Evolutionary conservation across 2,888 invertebrate genomes (phyloP).

Genomic region (Meiosimyza platycephala): DNA sequence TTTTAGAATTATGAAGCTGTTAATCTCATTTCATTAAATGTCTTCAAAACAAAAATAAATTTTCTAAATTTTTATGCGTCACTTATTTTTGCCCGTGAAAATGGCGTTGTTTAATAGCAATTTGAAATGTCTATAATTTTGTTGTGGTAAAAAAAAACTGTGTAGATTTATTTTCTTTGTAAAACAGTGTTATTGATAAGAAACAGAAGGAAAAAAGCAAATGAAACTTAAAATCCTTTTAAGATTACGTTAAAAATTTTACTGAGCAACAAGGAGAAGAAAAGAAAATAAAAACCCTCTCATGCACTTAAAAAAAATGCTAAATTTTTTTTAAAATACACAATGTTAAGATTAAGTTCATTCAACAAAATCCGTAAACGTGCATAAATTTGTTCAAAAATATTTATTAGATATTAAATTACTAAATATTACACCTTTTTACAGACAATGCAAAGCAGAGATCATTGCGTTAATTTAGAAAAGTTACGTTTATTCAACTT

Average conservation of each 20-base stretch:
- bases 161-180: too few relatives aligned
- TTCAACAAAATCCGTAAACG: background rate
- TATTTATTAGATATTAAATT: slow-evolving; percentile 8
- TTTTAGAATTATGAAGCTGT: too few relatives aligned
- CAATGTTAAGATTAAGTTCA: slow-evolving; percentile 6
- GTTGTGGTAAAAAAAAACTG: too few relatives aligned
- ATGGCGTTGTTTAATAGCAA: too few relatives aligned
- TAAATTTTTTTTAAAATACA: background rate
- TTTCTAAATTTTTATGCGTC: too few relatives aligned
- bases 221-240: slow-evolving; percentile 28
- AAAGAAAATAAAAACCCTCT: background rate
- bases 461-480: slow-evolving; percentile 13
- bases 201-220: slow-evolving; percentile 8
- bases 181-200: slow-evolving; percentile 25
- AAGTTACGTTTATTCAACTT: slow-evolving; percentile 11
- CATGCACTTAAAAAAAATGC: slow-evolving; percentile 4
- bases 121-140: too few relatives aligned
- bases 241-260: slow-evolving; percentile 28
- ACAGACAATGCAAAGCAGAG: slow-evolving; percentile 2
- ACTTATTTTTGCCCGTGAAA: too few relatives aligned
- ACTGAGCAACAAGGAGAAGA: slow-evolving; percentile 23
- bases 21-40: too few relatives aligned
- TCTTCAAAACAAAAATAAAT: too few relatives aligned
- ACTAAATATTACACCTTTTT: background rate
- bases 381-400: background rate